Evolutionary conservation across 2,888 invertebrate species (phyloP), one percentile per base, ranked within the genome.

Genomic region (Chloromyia formosa): DNA sequence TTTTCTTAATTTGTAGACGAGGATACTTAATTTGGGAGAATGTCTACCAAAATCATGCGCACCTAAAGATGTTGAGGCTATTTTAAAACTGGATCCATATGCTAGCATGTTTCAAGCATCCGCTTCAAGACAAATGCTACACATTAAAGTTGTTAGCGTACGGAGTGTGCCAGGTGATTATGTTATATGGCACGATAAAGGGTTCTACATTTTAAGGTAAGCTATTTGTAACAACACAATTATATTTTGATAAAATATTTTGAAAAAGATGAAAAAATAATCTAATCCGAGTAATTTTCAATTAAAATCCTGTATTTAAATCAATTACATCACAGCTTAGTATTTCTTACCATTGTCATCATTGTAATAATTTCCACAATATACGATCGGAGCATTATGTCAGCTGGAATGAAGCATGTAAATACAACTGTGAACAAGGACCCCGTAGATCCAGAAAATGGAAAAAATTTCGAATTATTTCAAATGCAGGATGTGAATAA

Each of bases 1-100:
- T n/a, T n/a, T n/a, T n/a, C n/a, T n/a, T n/a, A 2, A 35, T 35
- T 80, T 79, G n/a, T 68, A 93, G 92, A 88, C 90, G 77, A 87
- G 92, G 77, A 87, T 89, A 80, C 85, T 94, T 79, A 88, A 91
- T 82, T 85, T 94, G 73, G 94, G 94, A 9, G 89, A 93, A 81
- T 94, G 94, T 81, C 84, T 94, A 78, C 94, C 94, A 5, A 87
- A 87, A 75, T 89, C 91, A 0, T 94, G 94, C 82, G 87, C 87
- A 60, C 81, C 86, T 0, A 80, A 83, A 0, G 90, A 90, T 76
- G 82, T 92, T 20, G 84, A 86, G 54, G 82, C 84, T 1, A 82
- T 83, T 88, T 76, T 85, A 83, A 78, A 82, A 79, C 60, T 82
- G 53, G 85, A 85, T 80, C 83, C 84, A 0, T 81, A 84, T 75